Conservation (phyloP, 92 coral and sea anemone species). For the Anthopleura xanthogrammica region DNA sequence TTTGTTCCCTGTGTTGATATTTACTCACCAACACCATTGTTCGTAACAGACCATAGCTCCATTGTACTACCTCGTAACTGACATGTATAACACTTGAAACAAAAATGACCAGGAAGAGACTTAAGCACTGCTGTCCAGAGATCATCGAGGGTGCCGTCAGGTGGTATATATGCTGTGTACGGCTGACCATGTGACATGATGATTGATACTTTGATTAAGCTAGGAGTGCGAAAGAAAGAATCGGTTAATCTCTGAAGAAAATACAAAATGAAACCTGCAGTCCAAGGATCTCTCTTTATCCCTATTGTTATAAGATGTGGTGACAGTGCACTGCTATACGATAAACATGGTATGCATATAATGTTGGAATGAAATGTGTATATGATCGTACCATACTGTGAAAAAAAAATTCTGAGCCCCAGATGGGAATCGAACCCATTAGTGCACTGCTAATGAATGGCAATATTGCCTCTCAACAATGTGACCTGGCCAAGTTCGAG, state of each 20-base stretch:
- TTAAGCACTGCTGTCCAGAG: constrained; percentile 31
- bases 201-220: constrained; percentile 32
- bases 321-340: too few species aligned
- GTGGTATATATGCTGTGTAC: constrained; percentile 33
- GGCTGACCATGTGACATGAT: constrained; percentile 43
- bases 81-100: constrained; percentile 47
- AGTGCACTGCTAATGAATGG: too few species aligned
- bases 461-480: too few species aligned
- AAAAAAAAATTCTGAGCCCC: too few species aligned
- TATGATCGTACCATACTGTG: too few species aligned
- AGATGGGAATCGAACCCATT: too few species aligned
- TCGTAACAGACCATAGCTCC: constrained; percentile 59
- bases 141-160: constrained; percentile 36
- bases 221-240: constrained; percentile 7
- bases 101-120: constrained; percentile 29
- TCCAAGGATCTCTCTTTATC: too few species aligned
- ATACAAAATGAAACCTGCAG: too few species aligned
- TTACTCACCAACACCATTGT: constrained; percentile 46
- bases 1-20: neutral
- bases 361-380: too few species aligned
- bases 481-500: too few species aligned
- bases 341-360: too few species aligned
- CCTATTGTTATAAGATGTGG: too few species aligned
- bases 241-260: neutral
- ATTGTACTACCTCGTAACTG: constrained; percentile 49